Base-by-base conservation (phyloP, 2,888 invertebrate genomes). In the Belgica antarctica region DNA sequence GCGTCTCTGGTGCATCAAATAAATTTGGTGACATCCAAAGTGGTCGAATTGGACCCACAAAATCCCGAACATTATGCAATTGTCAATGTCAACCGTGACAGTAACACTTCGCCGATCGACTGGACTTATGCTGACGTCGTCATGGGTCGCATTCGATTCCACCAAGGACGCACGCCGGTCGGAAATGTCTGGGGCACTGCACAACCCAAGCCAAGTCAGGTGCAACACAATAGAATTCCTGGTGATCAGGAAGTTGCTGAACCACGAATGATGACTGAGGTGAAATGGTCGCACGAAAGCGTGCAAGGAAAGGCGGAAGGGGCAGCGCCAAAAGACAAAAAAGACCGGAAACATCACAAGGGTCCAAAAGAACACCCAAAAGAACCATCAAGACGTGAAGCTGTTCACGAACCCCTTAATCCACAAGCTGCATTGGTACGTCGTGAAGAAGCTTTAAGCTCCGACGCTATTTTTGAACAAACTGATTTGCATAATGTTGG, bases 11-110 rank as follows among this genome's bases (percentile, higher is more conserved):
- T 83, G 82, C 86, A 86, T 81, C 87, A 86, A 81, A 87, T 88
- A 83, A 85, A 86, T 83, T 84, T 84, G 80, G 85, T 89, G 82
- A 84, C 85, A 79, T 84, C 85, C 81, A 83, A 85, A 80, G 87
- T 89, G 81, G 86, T 86, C 82, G 84, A 84, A 79, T 81, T 88
- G 84, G 92, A 92, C 84, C 89, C 91, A 76, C 85, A 87, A 61
- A 70, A 70, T 22, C 70, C 36, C 10, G 70, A 70, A 10, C 41
- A 61, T 22, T 70, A 70, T 41, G 25, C 70, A 0, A 61, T 61
- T 10, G 27, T 70, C n/a, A 70, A 61, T 34, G 41, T 70, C 7
- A 61, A 81, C 77, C 78, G 79, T 75, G 77, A 81, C 74, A 81
- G 80, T 74, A 79, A 77, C 73, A 70, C 73, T 52, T 76, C 76